These are phyloP conservation scores for Meandrina meandrites DNA, from an alignment of 92 coral and sea anemone genomes.

Conservation along the genomic window DNA sequence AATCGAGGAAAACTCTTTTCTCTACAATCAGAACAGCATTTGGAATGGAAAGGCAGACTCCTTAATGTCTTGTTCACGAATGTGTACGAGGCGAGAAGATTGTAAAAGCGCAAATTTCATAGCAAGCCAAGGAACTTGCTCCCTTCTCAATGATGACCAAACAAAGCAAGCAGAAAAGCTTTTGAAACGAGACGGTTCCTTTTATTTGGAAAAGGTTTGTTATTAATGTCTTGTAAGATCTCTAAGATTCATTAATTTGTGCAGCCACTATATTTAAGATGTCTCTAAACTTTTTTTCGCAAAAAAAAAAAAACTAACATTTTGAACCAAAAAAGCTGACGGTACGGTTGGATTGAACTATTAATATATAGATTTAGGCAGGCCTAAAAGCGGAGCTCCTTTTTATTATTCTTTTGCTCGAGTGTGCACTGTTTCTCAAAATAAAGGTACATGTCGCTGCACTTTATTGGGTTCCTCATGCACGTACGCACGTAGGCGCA, in stretches of 20 bases:
- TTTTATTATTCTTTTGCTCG: too few relatives aligned
- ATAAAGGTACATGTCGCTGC: too few relatives aligned
- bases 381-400: too few relatives aligned
- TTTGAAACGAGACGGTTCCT: background rate
- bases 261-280: too few relatives aligned
- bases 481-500: too few relatives aligned
- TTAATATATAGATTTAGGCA: too few relatives aligned
- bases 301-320: too few relatives aligned
- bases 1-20: background rate
- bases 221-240: background rate
- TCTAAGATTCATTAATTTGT: background rate
- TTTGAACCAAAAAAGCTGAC: too few relatives aligned
- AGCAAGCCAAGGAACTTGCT: background rate
- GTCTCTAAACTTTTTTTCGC: too few relatives aligned
- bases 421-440: too few relatives aligned
- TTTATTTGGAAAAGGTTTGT: constrained; percentile 16
- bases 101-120: constrained; percentile 15
- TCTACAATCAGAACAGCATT: background rate
- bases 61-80: background rate
- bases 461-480: too few relatives aligned
- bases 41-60: background rate
- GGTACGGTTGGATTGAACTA: too few relatives aligned
- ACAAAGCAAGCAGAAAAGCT: background rate
- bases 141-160: background rate
- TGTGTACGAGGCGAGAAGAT: background rate